A percentile compares a stretch with the other conserved stretches of the same genome.
Evolutionary conservation across 2,797 vertebrate species (phyloP).

Genomic region (Microtus obscurus): DNA sequence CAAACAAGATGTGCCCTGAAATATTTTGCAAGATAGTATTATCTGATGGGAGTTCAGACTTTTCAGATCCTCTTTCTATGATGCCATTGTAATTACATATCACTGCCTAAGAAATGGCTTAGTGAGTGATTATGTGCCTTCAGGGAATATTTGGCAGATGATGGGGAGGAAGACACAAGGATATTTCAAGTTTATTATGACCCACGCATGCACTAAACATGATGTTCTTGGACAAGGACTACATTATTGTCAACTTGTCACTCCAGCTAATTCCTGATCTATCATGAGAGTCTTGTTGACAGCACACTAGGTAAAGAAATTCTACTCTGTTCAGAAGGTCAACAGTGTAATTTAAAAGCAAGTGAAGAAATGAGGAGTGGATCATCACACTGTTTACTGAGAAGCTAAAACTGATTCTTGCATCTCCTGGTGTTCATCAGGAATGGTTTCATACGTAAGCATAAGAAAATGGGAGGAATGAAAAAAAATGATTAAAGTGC

Average conservation of each 20-base stretch:
- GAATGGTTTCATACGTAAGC: background rate
- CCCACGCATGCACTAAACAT: constrained; percentile 80
- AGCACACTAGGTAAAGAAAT: constrained; percentile 46
- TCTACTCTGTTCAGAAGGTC: constrained; percentile 12
- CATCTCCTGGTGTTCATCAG: background rate
- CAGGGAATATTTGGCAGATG: constrained; percentile 79
- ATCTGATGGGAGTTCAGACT: constrained; percentile 78
- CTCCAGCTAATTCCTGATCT: constrained; percentile 80
- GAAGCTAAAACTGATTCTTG: background rate
- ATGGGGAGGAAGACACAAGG: constrained; percentile 69
- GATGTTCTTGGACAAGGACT: constrained; percentile 79
- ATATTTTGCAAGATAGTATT: constrained; percentile 75
- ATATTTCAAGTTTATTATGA: constrained; percentile 83
- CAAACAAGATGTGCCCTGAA: constrained; percentile 71
- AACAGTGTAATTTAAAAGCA: constrained; percentile 47
- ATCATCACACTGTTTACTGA: background rate
- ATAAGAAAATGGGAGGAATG: background rate
- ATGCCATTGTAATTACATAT: constrained; percentile 87
- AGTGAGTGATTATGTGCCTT: constrained; percentile 80
- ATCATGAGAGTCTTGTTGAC: constrained; percentile 75
- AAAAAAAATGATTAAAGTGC: background rate
- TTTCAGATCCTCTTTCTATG: constrained; percentile 81
- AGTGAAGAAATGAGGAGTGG: background rate
- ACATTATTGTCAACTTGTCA: constrained; percentile 79
- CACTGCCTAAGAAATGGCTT: constrained; percentile 78